phyloP scores from a whole-genome alignment of 2,888 invertebrate genomes.

The Mycalesis mineus region DNA sequence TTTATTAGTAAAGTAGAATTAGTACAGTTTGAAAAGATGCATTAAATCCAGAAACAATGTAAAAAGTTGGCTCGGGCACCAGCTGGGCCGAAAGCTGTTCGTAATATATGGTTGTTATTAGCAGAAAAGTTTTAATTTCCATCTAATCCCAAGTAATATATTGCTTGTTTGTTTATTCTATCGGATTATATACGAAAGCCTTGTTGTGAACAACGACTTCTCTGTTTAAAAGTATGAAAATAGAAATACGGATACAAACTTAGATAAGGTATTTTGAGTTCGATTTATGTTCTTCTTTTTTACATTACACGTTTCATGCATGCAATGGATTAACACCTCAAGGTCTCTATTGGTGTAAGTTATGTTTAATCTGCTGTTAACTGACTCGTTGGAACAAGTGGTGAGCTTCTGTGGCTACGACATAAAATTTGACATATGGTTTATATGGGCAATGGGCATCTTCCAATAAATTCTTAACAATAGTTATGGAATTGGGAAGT shows the following conservation, averaged over 20 bases:
- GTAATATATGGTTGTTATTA: constrained; percentile 67
- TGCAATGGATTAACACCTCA: too few relatives aligned
- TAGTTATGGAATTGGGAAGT: too few relatives aligned
- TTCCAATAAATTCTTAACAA: too few relatives aligned
- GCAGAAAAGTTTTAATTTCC: constrained; percentile 72
- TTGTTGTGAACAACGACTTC: neutral
- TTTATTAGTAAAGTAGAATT: constrained; percentile 6
- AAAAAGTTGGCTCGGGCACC: constrained; percentile 56
- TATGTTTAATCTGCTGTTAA: too few relatives aligned
- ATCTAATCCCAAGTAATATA: constrained; percentile 58
- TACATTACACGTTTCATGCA: too few relatives aligned
- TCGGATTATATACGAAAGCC: constrained; percentile 8
- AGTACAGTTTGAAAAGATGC: constrained; percentile 30
- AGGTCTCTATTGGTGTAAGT: too few relatives aligned
- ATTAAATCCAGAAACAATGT: constrained; percentile 39
- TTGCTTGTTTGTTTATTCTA: constrained; percentile 29
- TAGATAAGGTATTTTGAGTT: neutral
- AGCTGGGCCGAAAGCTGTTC: constrained; percentile 55
- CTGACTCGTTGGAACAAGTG: too few relatives aligned
- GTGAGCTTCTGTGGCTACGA: too few relatives aligned
- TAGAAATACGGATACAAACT: neutral
- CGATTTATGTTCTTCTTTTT: too few relatives aligned
- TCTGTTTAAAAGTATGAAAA: constrained; percentile 1
- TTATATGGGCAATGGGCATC: too few relatives aligned
- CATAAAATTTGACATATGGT: too few relatives aligned